Conservation (phyloP, 2,888 invertebrate genomes). For the Lochmaea crataegi region DNA sequence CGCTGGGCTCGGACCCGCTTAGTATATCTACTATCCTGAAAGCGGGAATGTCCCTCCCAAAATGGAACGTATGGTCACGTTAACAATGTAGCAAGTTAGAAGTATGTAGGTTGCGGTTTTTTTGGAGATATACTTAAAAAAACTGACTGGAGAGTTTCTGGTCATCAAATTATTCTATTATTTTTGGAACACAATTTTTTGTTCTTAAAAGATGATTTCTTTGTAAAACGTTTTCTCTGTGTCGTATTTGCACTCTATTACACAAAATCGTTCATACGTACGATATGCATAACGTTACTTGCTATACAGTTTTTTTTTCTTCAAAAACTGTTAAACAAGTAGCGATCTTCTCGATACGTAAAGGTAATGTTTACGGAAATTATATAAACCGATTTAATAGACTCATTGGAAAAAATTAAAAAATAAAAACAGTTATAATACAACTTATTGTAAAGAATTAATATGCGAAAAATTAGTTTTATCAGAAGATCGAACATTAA, state of each 20-base stretch:
- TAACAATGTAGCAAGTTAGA: too few relatives aligned
- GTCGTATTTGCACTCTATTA: not conserved
- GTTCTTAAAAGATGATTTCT: too few relatives aligned
- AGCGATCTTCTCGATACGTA: slow-evolving; percentile 10
- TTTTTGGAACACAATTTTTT: too few relatives aligned
- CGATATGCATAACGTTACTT: not conserved
- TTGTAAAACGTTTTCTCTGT: too few relatives aligned
- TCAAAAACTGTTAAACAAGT: not conserved
- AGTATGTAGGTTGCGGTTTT: too few relatives aligned
- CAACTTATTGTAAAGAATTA: not conserved
- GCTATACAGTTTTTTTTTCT: slow-evolving; percentile 1
- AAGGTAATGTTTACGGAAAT: slow-evolving; percentile 11
- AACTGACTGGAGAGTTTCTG: too few relatives aligned
- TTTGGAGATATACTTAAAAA: too few relatives aligned
- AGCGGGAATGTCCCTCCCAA: too few relatives aligned
- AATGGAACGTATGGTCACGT: too few relatives aligned
- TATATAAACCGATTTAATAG: slow-evolving; percentile 7
- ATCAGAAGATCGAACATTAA: slow-evolving; percentile 2
- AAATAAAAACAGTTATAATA: slow-evolving; percentile 15
- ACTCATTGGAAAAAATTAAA: not conserved
- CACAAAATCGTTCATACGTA: slow-evolving; percentile 16
- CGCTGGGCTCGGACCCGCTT: too few relatives aligned
- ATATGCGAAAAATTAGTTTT: slow-evolving; percentile 19
- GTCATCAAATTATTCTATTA: too few relatives aligned
- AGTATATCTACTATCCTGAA: too few relatives aligned